Base-by-base conservation (phyloP, 2,113 vertebrate species). In the Herpetotheres cachinnans region DNA sequence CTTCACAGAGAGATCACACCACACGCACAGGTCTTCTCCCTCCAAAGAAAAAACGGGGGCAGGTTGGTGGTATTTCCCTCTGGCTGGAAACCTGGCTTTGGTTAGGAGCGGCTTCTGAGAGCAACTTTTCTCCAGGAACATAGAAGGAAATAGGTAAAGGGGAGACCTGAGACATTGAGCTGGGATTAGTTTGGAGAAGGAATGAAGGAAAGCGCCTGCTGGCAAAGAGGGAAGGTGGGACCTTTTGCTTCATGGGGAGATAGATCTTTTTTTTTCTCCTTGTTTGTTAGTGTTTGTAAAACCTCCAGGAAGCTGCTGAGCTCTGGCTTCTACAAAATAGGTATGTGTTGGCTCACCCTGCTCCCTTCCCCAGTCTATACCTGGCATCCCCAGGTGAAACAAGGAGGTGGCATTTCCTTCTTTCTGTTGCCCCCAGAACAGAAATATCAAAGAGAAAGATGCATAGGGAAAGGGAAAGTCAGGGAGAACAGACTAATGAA, bases 11-110 rank as follows among this genome's bases (percentile, higher is more conserved):
- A 62, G 18, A 5, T 38, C 2, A 2, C 34, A 50, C 10, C 12
- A 32, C 24, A 34, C 19, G 29, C 20, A 34, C 16, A 36, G 19
- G 10, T 61, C 19, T 36, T 50, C 24, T 81, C 7, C 21, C 34
- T 78, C 24, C 50, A 78, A n/a, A 61, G 3, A 0, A 21, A 30
- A 55, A 16, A 3, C 0, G 0, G 3, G 34, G 20, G 4, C 16
- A 47, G 4, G 7, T 77, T 59, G 46, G 5, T 42, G 59, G 18
- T 54, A n/a, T 63, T 86, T 4, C 9, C 4, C 27, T 67, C 17
- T 29, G 34, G 17, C 72, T 90, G 44, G 46, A 90, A 92, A 61
- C 19, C 9, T 50, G 13, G 12, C 40, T 81, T 81, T 63, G 32
- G 3, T 59, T 63, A 82, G 36, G 14, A 74, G 15, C 4, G 9